Conservation (phyloP, 2,113 vertebrate species). For the Ibidorhyncha struthersii region DNA sequence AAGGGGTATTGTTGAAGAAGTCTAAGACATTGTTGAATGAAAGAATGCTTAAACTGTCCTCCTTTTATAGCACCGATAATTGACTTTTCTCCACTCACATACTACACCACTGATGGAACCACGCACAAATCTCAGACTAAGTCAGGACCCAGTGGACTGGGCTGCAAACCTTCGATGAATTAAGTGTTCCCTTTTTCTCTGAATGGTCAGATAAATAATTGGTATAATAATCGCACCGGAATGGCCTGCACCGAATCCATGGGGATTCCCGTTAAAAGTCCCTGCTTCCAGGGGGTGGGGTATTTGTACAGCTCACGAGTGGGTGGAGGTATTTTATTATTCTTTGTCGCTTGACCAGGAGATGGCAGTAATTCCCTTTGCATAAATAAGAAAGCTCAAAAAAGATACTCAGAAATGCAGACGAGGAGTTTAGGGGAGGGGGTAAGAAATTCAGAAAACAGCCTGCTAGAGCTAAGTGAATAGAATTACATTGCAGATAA, state of each 20-base stretch:
- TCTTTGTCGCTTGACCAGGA: neutral
- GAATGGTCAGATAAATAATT: neutral
- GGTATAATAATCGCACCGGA: rapidly evolving
- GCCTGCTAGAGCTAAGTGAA: neutral
- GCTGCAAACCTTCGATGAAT: neutral
- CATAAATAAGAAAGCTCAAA: neutral
- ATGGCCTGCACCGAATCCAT: neutral
- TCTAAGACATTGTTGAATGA: neutral
- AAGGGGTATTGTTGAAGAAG: neutral
- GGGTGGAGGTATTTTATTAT: neutral
- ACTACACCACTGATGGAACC: neutral
- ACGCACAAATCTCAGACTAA: neutral
- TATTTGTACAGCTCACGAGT: neutral
- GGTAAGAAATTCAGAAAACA: neutral
- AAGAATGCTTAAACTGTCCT: neutral
- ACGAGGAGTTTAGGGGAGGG: neutral
- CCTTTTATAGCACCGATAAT: neutral
- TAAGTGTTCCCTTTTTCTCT: neutral
- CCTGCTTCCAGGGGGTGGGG: neutral
- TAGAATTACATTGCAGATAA: neutral
- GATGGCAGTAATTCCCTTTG: conserved; percentile 37
- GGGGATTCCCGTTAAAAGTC: neutral
- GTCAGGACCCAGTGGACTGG: neutral
- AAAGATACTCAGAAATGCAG: neutral
- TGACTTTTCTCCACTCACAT: neutral